Percentiles rank a stretch among this genome's conserved stretches.
phyloP scores from a whole-genome alignment of 2,797 vertebrate species.

The Borostomias antarcticus region DNA sequence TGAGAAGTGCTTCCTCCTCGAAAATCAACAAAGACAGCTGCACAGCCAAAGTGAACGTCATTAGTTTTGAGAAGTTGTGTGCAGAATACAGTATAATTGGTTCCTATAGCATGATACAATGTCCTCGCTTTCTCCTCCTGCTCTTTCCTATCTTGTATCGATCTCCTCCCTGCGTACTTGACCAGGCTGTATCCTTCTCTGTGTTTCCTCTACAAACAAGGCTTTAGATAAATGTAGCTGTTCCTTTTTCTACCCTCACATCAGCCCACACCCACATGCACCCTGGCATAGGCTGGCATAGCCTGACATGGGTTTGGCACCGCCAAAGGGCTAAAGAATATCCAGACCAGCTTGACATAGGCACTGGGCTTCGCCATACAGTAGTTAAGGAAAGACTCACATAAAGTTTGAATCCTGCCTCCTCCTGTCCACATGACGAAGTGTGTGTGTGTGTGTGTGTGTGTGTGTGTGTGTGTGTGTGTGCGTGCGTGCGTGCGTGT shows the following conservation, averaged over 20 bases:
- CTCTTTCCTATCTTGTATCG: neutral
- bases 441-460: too few relatives aligned
- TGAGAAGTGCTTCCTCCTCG: neutral
- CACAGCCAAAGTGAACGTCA: too few relatives aligned
- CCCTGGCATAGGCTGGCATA: too few relatives aligned
- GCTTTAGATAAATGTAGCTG: neutral
- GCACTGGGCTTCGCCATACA: too few relatives aligned
- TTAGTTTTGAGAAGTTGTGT: neutral
- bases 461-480: too few relatives aligned
- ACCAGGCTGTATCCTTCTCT: neutral
- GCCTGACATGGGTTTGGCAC: too few relatives aligned
- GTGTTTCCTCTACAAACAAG: neutral
- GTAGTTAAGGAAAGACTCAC: too few relatives aligned
- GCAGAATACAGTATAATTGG: neutral
- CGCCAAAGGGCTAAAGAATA: neutral
- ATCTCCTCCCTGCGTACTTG: neutral
- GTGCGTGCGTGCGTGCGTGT: too few relatives aligned
- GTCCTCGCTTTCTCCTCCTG: neutral
- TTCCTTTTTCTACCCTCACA: neutral
- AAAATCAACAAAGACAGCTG: too few relatives aligned
- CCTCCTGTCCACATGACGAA: too few relatives aligned
- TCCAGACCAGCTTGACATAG: neutral
- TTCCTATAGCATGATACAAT: neutral
- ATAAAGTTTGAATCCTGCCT: too few relatives aligned
- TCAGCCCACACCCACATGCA: neutral